Percentiles rank a stretch among this genome's conserved stretches.
These are phyloP conservation scores for Physella acuta DNA, from an alignment of 1,140 invertebrate genomes.

Conservation along the genomic window DNA sequence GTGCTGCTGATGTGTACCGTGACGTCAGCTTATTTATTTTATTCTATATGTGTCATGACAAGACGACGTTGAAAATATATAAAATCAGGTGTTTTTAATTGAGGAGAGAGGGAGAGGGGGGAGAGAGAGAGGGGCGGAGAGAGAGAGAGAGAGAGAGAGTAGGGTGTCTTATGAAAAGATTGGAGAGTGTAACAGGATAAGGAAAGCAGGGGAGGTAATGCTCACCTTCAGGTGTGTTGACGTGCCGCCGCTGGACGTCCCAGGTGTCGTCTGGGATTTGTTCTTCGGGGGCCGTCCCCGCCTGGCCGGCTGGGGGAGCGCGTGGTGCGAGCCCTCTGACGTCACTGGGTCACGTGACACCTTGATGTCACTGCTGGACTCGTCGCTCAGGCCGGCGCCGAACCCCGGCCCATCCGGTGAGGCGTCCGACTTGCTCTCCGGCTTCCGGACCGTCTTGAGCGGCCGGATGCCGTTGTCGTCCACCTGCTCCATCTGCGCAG, in stretches of 20 bases:
- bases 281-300: constrained; percentile 32
- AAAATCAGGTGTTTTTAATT: too few species aligned
- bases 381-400: not conserved
- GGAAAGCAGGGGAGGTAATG: too few species aligned
- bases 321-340: not conserved
- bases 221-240: not conserved
- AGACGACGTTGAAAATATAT: too few species aligned
- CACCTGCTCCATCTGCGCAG: constrained; percentile 5
- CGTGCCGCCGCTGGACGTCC: not conserved
- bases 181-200: too few species aligned
- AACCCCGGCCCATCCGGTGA: not conserved
- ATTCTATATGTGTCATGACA: too few species aligned
- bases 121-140: too few species aligned
- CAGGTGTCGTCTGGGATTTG: constrained; percentile 7
- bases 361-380: not conserved
- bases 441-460: constrained; percentile 8
- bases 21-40: too few species aligned
- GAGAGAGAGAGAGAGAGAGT: too few species aligned
- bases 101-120: too few species aligned
- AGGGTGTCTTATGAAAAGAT: too few species aligned
- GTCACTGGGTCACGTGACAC: not conserved
- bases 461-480: not conserved
- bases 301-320: constrained; percentile 18
- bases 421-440: not conserved
- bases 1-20: too few species aligned